Conservation (phyloP, 2,888 invertebrate genomes). For the Acronicta leporina region DNA sequence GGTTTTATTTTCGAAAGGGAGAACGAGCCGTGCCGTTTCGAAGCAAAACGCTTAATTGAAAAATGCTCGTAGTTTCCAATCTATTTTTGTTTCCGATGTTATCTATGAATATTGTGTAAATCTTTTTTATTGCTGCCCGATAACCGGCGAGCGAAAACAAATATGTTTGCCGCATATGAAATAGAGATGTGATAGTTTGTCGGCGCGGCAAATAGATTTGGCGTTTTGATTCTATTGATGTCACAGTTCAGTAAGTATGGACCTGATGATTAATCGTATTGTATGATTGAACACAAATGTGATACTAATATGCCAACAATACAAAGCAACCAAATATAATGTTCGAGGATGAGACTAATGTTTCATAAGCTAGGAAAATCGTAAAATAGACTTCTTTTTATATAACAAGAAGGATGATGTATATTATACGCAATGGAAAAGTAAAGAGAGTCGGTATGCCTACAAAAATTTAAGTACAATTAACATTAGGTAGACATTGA, state of each 20-base stretch:
- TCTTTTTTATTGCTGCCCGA: slow-evolving; percentile 52
- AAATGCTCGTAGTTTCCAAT: slow-evolving; percentile 54
- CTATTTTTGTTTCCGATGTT: slow-evolving; percentile 52
- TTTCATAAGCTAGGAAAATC: not conserved
- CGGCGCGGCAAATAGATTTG: not conserved
- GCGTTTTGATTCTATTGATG: not conserved
- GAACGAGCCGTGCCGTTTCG: slow-evolving; percentile 45
- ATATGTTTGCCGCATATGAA: slow-evolving; percentile 38
- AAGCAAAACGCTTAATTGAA: slow-evolving; percentile 59
- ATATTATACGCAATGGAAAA: not conserved
- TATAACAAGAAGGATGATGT: too few species aligned
- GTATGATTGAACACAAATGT: too few species aligned
- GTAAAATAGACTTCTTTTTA: too few species aligned
- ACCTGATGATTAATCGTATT: not conserved
- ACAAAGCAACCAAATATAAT: too few species aligned
- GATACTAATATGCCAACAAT: not conserved
- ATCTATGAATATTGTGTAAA: slow-evolving; percentile 53
- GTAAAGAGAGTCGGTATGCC: not conserved
- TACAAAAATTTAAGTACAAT: slow-evolving; percentile 15
- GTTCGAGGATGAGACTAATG: too few species aligned
- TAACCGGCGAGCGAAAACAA: slow-evolving; percentile 47
- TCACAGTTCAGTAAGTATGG: not conserved
- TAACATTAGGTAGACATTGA: slow-evolving; percentile 3
- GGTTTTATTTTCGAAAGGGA: slow-evolving; percentile 61
- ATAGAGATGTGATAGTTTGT: slow-evolving; percentile 13